phyloP scores from a whole-genome alignment of 2,888 invertebrate genomes.

The Drosophila fungiperda region DNA sequence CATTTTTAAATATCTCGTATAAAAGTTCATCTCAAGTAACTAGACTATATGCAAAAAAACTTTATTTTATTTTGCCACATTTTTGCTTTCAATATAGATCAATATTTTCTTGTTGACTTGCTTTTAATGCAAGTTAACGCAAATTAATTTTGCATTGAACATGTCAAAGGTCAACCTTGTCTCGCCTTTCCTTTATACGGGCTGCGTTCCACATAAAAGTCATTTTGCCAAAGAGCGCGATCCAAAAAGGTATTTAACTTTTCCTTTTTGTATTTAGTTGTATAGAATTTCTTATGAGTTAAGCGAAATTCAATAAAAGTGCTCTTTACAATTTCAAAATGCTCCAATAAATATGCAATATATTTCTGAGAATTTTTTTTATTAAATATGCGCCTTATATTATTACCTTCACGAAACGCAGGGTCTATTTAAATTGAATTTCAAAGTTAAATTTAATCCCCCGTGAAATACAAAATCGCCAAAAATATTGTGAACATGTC shows the following conservation, averaged over 20 bases:
- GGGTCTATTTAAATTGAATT: not conserved
- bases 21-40: slow-evolving; percentile 8
- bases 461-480: not conserved
- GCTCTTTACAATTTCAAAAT: not conserved
- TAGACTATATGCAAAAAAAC: not conserved
- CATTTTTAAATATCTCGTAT: not conserved
- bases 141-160: slow-evolving; percentile 19
- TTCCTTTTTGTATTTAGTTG: not conserved
- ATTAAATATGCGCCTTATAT: not conserved
- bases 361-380: not conserved
- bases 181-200: not conserved
- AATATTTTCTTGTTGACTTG: slow-evolving; percentile 25
- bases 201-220: not conserved
- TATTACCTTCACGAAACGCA: not conserved
- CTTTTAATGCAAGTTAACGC: slow-evolving; percentile 20
- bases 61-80: slow-evolving; percentile 3
- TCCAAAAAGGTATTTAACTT: not conserved
- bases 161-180: slow-evolving; percentile 17
- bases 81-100: slow-evolving; percentile 30
- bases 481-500: too few species aligned
- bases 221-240: not conserved
- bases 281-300: not conserved
- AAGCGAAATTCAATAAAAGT: not conserved
- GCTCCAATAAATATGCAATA: slow-evolving; percentile 3
- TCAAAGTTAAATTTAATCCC: not conserved